Percentiles rank a stretch among this genome's conserved stretches.
Conservation (phyloP, 92 coral and sea anemone genomes). For the Palythoa grandis region DNA sequence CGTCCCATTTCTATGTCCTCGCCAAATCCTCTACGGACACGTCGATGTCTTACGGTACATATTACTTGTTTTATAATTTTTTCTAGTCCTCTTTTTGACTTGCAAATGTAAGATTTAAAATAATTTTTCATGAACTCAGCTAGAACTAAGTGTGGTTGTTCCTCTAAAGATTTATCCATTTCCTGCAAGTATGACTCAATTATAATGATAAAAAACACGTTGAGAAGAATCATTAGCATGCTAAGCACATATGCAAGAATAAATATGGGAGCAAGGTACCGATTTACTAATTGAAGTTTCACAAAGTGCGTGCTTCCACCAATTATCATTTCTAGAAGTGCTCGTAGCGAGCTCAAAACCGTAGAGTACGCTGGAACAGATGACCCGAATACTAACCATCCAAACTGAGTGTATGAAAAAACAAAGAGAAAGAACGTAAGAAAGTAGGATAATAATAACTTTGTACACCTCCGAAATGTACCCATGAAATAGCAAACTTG, state of each 20-base stretch:
- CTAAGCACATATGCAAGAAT: constrained; percentile 61
- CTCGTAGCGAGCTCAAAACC: constrained; percentile 50
- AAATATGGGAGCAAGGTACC: constrained; percentile 64
- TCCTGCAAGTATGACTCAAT: constrained; percentile 65
- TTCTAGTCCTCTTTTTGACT: not conserved
- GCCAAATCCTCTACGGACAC: not conserved
- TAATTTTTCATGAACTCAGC: constrained; percentile 36
- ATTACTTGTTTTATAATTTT: not conserved
- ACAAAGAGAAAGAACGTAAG: constrained; percentile 60
- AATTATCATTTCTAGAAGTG: constrained; percentile 69
- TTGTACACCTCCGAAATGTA: constrained; percentile 66
- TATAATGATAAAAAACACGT: constrained; percentile 69
- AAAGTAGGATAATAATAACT: constrained; percentile 65
- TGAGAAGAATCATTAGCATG: constrained; percentile 56
- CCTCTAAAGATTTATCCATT: constrained; percentile 33
- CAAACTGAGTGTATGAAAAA: constrained; percentile 77
- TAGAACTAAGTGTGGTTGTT: constrained; percentile 18
- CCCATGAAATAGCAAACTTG: constrained; percentile 73
- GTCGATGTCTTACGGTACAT: not conserved
- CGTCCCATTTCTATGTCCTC: not conserved
- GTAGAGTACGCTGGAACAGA: constrained; percentile 68
- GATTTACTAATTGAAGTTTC: constrained; percentile 56
- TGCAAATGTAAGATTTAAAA: not conserved
- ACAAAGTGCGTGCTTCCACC: constrained; percentile 61
- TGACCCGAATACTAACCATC: constrained; percentile 73